Base-by-base conservation (phyloP, 2,888 invertebrate species). In the Luperina nickerlii region DNA sequence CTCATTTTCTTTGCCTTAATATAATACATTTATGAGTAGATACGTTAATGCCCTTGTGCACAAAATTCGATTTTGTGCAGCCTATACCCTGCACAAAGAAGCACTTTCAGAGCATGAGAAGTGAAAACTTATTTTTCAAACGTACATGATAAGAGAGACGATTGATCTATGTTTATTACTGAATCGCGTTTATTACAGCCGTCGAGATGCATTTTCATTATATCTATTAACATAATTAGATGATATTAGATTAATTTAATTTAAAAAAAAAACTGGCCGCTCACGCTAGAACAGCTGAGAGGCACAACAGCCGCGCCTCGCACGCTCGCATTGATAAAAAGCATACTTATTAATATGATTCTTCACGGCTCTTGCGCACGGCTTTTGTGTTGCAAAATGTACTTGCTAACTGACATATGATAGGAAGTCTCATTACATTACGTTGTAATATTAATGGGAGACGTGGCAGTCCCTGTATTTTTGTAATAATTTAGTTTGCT, bases 281-380 rank as follows among this genome's bases (percentile, higher is more conserved):
- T 85, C 89, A 87, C 84, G 78, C 82, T 71, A 85, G 62, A 51
- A 27, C 77, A 81, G 76, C 75, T 86, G 86, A 87, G 83, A 88
- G 84, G 79, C 54, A 78, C 73, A 65, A 78, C 82, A 68, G 87
- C 88, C 87, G 71, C 70, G 63, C 66, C 76, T 85, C 57, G 86
- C 82, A 82, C 79, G 81, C 83, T 83, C 72, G 75, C 88, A 92
- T 92, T 92, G 90, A 92, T 93, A 93, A 94, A 93, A 93, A 93
- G 82, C 80, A 83, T 90, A 91, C 90, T 92, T 93, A 93, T 93
- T 93, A 93, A 93, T 93, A 94, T 93, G 91, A 92, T 92, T 91
- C 91, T 91, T 90, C 91, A 92, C 92, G 93, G 90, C 90, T 90
- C 88, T 85, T 90, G 92, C 80, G 87, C 91, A 79, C 83, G 80